Base-by-base conservation (phyloP, 2,888 invertebrate species). In the Drosophila birchii region DNA sequence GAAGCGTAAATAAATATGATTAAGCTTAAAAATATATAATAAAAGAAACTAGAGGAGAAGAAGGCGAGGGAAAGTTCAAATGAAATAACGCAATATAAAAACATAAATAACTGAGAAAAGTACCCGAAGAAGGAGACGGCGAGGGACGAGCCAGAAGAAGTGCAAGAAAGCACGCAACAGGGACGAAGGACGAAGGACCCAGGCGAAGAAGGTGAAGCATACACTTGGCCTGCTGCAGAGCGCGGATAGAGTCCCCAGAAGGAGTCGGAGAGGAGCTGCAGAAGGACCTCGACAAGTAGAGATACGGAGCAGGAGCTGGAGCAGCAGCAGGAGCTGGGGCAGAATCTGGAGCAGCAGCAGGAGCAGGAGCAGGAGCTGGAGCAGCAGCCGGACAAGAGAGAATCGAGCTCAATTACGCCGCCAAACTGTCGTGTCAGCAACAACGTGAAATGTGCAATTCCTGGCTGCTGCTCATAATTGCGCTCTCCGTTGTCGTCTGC, bases 371-470 rank as follows among this genome's bases (percentile, higher is more conserved):
- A 14, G 36, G n/a, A 57, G 55, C 41, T n/a, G 44, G 26, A 62
- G 51, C 43, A 62, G 68, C 45, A 69, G 72, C 64, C 66, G 72
- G 57, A 74, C 63, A 63, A 77, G 62, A 76, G 76, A 78, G 89
- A 86, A 85, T 84, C 76, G 84, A 85, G 84, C 84, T 86, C 84
- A 85, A 85, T 85, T 85, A 85, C 84, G 84, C 84, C 84, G 84
- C 87, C 87, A 85, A 85, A 86, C 84, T 85, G 84, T 85, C 84
- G 84, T 84, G 84, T 85, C 84, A 85, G 88, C 86, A 89, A 85
- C 81, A 89, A 91, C 91, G 92, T 92, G 93, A 92, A 92, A 93
- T 93, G 93, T 91, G 90, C 92, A 92, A 91, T 90, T 91, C 91
- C 91, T 92, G 91, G 92, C 90, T 91, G 82, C 89, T 91, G 79